Base-by-base conservation (phyloP, 2,888 invertebrate genomes). In the Protodeltote pygarga region DNA sequence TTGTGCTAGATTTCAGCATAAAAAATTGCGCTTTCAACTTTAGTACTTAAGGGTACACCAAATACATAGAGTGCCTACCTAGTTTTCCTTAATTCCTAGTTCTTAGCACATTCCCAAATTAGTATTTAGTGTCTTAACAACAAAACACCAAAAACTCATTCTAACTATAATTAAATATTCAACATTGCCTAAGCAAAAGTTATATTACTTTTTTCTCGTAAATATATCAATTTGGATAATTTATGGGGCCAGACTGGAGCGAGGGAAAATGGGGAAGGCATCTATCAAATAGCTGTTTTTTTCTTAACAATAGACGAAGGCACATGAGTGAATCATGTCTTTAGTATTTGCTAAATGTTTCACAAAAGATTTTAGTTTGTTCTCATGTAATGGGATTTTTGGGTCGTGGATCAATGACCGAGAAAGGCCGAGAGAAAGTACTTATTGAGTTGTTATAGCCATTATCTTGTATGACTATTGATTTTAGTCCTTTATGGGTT, bases 211-310 rank as follows among this genome's bases (percentile, higher is more conserved):
- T 59, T 51, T 53, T 39, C 24, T 38, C 48, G 29, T 53, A 54
- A 58, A 53, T 53, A 53, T 39, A 53, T 60, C 41, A 63, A 44
- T 54, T 51, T 39, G 47, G 24, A 47, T 60, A 50, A 65, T 50
- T 51, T 65, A 60, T 48, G 41, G 35, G 19, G 11, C 29, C 24
- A 11, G 34, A 38, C 50, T 33, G 25, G 29, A 29, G 24, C 11
- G 35, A 21, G 34, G 29, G 25, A 41, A 40, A 40, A 39, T 3
- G 35, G 29, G 34, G 34, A 50, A 47, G 16, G 25, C 37, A 50
- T 63, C 47, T 45, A 55, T 63, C 45, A 60, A 51, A 51, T 16
- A 5, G 14, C n/a, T 23, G 28, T 27, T 24, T 38, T 48, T 33
- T 24, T 25, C 9, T 33, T 21, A 3, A 15, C n/a, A 14, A 29